Percentiles rank a stretch among this genome's conserved stretches.
These are phyloP conservation scores for Myxocyprinus asiaticus DNA, from an alignment of 2,113 vertebrate genomes.

Conservation along the genomic window DNA sequence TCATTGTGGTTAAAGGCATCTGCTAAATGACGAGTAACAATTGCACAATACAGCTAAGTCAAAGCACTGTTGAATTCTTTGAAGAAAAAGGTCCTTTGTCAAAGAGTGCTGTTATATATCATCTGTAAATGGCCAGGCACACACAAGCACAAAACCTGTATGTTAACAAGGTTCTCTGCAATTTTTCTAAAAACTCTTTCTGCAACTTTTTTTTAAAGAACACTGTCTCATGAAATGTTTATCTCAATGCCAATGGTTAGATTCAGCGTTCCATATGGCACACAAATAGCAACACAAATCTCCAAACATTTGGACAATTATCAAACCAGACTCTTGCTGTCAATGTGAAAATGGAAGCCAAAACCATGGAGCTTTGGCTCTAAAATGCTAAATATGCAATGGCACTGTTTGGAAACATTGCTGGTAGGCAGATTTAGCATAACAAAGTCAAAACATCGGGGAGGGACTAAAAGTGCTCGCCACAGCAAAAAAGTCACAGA, in stretches of 20 bases:
- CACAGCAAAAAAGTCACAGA: conserved; percentile 1
- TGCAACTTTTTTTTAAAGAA: background rate
- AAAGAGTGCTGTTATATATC: background rate
- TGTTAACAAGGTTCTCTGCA: background rate
- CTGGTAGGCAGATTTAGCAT: conserved; percentile 65
- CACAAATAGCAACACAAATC: conserved; percentile 11
- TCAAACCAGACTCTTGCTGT: conserved; percentile 50
- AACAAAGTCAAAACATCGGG: conserved; percentile 60
- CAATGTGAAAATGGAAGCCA: conserved; percentile 41
- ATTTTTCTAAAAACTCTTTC: background rate
- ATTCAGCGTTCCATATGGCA: background rate
- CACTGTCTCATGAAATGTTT: background rate
- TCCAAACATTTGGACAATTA: conserved; percentile 25
- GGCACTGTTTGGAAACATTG: conserved; percentile 62
- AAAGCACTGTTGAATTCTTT: no score
- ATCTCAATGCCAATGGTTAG: background rate
- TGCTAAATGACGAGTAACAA: no score
- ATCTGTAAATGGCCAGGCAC: background rate
- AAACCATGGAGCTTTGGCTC: conserved; percentile 65
- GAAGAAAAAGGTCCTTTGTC: no score
- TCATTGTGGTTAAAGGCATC: no score
- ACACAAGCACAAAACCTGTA: background rate
- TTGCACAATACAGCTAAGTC: no score
- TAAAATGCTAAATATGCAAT: conserved; percentile 61
- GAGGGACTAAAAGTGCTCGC: conserved; percentile 28